A percentile compares a stretch with the other conserved stretches of the same genome.
Conservation (phyloP, 2,113 vertebrate genomes). For the Odocoileus virginianus region DNA sequence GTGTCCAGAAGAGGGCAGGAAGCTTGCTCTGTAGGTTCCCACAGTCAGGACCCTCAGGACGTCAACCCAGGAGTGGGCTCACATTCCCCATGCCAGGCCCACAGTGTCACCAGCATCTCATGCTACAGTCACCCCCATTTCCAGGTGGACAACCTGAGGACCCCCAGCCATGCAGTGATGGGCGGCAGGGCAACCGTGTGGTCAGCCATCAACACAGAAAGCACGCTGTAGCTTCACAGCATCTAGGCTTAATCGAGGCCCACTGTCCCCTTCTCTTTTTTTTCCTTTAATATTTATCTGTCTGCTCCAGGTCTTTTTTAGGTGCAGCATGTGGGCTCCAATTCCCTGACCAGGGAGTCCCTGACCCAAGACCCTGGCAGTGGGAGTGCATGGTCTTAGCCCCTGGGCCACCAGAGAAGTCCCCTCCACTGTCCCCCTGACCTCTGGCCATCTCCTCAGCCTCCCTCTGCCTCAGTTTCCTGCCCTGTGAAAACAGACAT, state of each 20-base stretch:
- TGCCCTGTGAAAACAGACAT: background rate
- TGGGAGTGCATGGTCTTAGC: background rate
- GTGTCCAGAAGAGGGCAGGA: background rate
- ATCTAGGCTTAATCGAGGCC: background rate
- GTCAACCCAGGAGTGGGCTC: background rate
- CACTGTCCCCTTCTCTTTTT: background rate
- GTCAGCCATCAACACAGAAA: fast-evolving
- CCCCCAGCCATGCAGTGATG: background rate
- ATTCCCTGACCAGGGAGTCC: background rate
- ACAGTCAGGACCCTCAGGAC: background rate
- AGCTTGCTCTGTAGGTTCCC: background rate
- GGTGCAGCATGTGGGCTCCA: background rate
- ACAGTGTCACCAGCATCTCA: background rate
- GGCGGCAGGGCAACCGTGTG: background rate
- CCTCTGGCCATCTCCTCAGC: background rate
- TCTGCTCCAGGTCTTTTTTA: background rate
- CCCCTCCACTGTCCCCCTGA: background rate
- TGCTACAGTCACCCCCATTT: background rate
- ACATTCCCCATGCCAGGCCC: fast-evolving
- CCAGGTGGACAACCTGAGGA: background rate
- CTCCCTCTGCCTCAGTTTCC: background rate
- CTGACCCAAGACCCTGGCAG: background rate
- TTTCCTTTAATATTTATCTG: background rate
- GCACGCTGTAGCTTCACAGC: fast-evolving
- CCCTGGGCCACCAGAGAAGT: background rate